Conservation (phyloP, 2,888 invertebrate genomes). For the Disparrhopalites patrizii region DNA sequence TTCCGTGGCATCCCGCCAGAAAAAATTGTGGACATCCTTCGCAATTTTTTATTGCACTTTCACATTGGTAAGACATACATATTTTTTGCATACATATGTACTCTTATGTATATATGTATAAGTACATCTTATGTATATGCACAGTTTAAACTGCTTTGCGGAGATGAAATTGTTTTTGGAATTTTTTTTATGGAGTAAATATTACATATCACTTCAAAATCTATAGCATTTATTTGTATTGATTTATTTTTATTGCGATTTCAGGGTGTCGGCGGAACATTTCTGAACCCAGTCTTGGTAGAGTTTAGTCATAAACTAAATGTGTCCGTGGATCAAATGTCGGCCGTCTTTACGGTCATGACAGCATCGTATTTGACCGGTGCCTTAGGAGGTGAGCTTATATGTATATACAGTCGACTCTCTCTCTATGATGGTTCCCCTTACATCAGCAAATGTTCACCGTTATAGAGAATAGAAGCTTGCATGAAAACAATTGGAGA, state of each 20-base stretch:
- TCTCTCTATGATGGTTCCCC: too few relatives aligned
- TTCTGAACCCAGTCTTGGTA: slow-evolving; percentile 25
- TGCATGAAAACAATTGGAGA: too few relatives aligned
- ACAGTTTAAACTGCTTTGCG: neutral
- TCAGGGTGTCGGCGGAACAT: neutral
- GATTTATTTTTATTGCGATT: too few relatives aligned
- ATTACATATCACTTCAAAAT: neutral
- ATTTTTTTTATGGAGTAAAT: neutral
- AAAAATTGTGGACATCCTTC: neutral
- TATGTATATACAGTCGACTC: too few relatives aligned
- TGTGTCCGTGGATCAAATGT: slow-evolving; percentile 25
- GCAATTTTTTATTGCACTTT: neutral
- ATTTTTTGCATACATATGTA: neutral
- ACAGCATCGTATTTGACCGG: slow-evolving; percentile 25
- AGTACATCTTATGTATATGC: too few relatives aligned
- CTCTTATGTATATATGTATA: neutral
- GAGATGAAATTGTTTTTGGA: too few relatives aligned
- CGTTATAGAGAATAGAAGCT: too few relatives aligned
- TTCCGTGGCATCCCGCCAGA: neutral
- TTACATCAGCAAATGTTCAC: too few relatives aligned
- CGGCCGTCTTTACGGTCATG: slow-evolving; percentile 28
- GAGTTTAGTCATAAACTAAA: slow-evolving; percentile 31
- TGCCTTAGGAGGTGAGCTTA: slow-evolving; percentile 26
- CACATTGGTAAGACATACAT: neutral
- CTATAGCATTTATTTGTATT: too few relatives aligned